Conservation (phyloP, 92 coral and sea anemone genomes). For the Heliopora coerulea region DNA sequence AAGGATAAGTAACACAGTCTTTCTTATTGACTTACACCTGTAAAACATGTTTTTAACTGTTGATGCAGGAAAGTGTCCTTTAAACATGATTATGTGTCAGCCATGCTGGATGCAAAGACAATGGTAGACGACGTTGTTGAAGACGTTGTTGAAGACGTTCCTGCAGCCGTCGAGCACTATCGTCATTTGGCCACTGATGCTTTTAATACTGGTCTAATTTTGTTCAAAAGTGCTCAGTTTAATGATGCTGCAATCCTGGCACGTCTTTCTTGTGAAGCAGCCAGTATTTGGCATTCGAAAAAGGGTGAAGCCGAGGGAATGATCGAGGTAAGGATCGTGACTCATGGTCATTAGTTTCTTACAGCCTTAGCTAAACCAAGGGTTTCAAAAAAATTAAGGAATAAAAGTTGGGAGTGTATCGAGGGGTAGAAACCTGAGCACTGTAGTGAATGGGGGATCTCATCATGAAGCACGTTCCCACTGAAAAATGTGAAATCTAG, state of each 20-base stretch:
- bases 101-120: slow-evolving; percentile 20
- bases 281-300: not conserved
- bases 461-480: too few species aligned
- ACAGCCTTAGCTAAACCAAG: too few species aligned
- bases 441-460: too few species aligned
- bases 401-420: too few species aligned
- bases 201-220: slow-evolving; percentile 65
- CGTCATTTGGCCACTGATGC: slow-evolving; percentile 32
- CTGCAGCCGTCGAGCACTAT: slow-evolving; percentile 27
- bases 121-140: slow-evolving; percentile 12
- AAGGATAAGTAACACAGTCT: too few species aligned
- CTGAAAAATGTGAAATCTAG: too few species aligned
- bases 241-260: slow-evolving; percentile 67
- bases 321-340: not conserved
- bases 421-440: too few species aligned
- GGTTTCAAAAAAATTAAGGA: too few species aligned
- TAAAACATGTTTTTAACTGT: not conserved
- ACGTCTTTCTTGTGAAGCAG: slow-evolving; percentile 68
- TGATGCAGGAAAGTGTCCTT: slow-evolving; percentile 3
- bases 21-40: too few species aligned
- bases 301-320: not conserved
- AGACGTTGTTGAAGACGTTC: slow-evolving; percentile 7
- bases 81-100: slow-evolving; percentile 12
- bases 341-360: not conserved
- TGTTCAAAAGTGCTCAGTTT: slow-evolving; percentile 62